Evolutionary conservation across 2,797 vertebrate species (phyloP).

Genomic region (Acanthurus tractus): DNA sequence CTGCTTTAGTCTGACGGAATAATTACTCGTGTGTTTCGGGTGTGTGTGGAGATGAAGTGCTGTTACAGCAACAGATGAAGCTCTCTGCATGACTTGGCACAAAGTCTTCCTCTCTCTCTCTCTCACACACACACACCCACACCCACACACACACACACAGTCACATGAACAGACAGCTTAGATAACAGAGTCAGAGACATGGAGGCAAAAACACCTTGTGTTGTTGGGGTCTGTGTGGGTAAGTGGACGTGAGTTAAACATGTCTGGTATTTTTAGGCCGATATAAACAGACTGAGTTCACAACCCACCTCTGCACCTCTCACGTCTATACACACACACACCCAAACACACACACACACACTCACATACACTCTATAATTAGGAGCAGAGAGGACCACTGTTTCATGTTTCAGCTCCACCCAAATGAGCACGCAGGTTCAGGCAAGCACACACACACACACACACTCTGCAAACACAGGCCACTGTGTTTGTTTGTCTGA

Average conservation of each 20-base stretch:
- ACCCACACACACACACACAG: slow-evolving; percentile 19
- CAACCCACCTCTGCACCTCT: slow-evolving; percentile 46
- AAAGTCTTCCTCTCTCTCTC: neutral
- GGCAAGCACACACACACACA: slow-evolving; percentile 29
- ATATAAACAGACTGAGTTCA: slow-evolving; percentile 52
- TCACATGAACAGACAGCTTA: slow-evolving; percentile 42
- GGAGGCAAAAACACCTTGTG: slow-evolving; percentile 40
- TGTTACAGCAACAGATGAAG: slow-evolving; percentile 77
- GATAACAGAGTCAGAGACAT: slow-evolving; percentile 39
- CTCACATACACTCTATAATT: slow-evolving; percentile 53
- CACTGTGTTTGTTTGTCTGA: slow-evolving; percentile 32
- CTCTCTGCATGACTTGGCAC: slow-evolving; percentile 77
- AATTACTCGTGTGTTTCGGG: slow-evolving; percentile 30
- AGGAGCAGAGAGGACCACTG: slow-evolving; percentile 43
- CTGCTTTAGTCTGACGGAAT: slow-evolving; percentile 20
- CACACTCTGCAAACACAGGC: slow-evolving; percentile 31
- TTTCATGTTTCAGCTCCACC: slow-evolving; percentile 74
- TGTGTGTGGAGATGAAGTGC: slow-evolving; percentile 42
- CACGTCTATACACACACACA: slow-evolving; percentile 30
- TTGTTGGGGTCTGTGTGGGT: slow-evolving; percentile 35
- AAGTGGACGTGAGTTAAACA: slow-evolving; percentile 47
- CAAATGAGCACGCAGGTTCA: slow-evolving; percentile 54
- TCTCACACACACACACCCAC: slow-evolving; percentile 17
- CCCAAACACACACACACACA: slow-evolving; percentile 44
- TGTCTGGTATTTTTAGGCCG: slow-evolving; percentile 62